A percentile compares a stretch with the other conserved stretches of the same genome.
Evolutionary conservation across 2,888 invertebrate species (phyloP).

Genomic region (Leptinotarsa haldemani): DNA sequence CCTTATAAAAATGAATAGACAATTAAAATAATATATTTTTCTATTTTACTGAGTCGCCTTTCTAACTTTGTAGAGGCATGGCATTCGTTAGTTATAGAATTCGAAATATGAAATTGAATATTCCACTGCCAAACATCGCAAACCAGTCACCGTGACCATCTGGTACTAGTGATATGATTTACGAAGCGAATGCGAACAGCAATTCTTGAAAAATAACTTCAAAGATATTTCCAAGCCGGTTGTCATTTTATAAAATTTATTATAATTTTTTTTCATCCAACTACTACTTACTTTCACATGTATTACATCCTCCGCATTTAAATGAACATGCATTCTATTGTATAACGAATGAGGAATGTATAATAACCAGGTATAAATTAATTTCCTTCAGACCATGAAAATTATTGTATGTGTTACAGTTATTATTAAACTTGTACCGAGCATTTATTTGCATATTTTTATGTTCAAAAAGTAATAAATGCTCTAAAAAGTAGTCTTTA

Average conservation of each 20-base stretch:
- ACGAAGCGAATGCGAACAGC: neutral
- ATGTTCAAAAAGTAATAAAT: slow-evolving; percentile 27
- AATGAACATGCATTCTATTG: slow-evolving; percentile 36
- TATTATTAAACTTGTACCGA: slow-evolving; percentile 23
- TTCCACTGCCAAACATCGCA: neutral
- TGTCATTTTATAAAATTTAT: slow-evolving; percentile 30
- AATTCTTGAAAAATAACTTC: slow-evolving; percentile 21
- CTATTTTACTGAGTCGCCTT: too few relatives aligned
- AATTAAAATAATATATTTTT: too few relatives aligned
- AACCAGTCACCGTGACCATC: neutral
- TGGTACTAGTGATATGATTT: neutral
- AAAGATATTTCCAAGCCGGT: slow-evolving; percentile 7
- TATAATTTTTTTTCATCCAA: slow-evolving; percentile 23
- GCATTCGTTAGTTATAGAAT: too few relatives aligned
- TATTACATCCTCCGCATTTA: slow-evolving; percentile 32
- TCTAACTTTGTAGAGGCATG: too few relatives aligned
- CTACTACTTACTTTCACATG: slow-evolving; percentile 30
- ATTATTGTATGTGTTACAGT: slow-evolving; percentile 29
- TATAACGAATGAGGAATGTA: slow-evolving; percentile 30
- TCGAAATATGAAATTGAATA: neutral
- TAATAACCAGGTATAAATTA: slow-evolving; percentile 37
- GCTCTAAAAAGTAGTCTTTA: slow-evolving; percentile 25
- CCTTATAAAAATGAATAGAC: too few relatives aligned
- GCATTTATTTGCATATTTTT: slow-evolving; percentile 31
- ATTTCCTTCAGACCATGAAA: slow-evolving; percentile 39